phyloP scores from a whole-genome alignment of 1,140 invertebrate genomes.

The Diorhabda elongata region DNA sequence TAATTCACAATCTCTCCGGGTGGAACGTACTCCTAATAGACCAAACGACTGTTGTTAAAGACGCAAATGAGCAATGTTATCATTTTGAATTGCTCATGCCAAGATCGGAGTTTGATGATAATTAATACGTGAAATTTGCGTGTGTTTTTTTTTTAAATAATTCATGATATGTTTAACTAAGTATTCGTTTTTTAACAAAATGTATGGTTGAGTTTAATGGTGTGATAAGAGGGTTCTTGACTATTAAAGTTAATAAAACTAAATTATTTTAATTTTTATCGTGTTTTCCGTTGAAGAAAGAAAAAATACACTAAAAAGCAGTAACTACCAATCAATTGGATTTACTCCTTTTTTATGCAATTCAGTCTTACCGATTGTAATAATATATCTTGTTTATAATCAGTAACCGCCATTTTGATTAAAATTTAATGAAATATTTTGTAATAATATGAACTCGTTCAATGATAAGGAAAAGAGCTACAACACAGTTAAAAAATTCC shows the following conservation, averaged over 20 bases:
- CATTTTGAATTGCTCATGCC: not conserved
- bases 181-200: not conserved
- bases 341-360: not conserved
- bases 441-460: not conserved
- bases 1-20: too few relatives aligned
- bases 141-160: too few relatives aligned
- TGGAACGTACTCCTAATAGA: too few relatives aligned
- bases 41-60: too few relatives aligned
- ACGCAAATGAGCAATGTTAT: too few relatives aligned
- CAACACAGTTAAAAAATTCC: slow-evolving; percentile 9
- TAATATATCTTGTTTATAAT: slow-evolving; percentile 8
- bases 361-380: slow-evolving; percentile 2
- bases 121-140: not conserved
- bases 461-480: slow-evolving; percentile 7
- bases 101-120: not conserved
- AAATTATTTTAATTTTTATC: too few relatives aligned
- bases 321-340: not conserved
- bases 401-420: slow-evolving; percentile 9
- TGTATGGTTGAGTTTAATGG: not conserved
- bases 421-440: slow-evolving; percentile 4
- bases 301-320: not conserved
- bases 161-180: too few relatives aligned
- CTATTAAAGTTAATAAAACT: too few relatives aligned
- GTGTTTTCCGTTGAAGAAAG: too few relatives aligned
- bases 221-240: too few relatives aligned